A percentile compares a stretch with the other conserved stretches of the same genome.
phyloP scores from a whole-genome alignment of 2,888 invertebrate species.

The Drosophila siamana region DNA sequence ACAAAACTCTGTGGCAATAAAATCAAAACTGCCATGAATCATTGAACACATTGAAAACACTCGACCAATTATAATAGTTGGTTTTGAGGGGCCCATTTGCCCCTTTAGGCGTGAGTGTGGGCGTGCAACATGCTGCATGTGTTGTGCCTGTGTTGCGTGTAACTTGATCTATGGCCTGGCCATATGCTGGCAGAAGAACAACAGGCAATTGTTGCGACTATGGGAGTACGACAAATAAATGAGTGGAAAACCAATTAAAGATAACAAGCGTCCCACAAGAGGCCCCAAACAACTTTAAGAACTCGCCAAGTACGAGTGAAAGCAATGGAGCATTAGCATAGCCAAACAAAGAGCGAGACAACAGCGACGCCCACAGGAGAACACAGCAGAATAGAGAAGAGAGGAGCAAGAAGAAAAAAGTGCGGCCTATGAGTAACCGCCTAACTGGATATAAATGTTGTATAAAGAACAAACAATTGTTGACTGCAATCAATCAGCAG shows the following conservation, averaged over 20 bases:
- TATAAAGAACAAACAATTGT: conserved; percentile 80
- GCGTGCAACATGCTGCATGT: conserved; percentile 12
- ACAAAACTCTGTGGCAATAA: conserved; percentile 43
- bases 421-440: conserved; percentile 50
- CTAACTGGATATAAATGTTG: conserved; percentile 77
- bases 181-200: conserved; percentile 46
- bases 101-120: conserved; percentile 24
- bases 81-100: conserved; percentile 3
- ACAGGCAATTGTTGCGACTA: conserved; percentile 48
- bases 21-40: conserved; percentile 73
- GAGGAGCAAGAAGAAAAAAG: conserved; percentile 12
- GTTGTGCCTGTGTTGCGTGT: conserved; percentile 22
- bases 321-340: conserved; percentile 66
- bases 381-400: no score
- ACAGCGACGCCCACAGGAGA: conserved; percentile 21
- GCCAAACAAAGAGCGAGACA: conserved; percentile 42
- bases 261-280: conserved; percentile 64
- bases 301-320: conserved; percentile 10
- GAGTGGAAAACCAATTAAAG: conserved; percentile 76
- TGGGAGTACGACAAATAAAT: conserved; percentile 64
- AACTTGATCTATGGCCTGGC: conserved; percentile 63
- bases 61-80: conserved; percentile 68
- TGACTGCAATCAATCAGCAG: conserved; percentile 81
- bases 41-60: conserved; percentile 71
- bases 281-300: conserved; percentile 39